Percentiles rank a stretch among this genome's conserved stretches.
phyloP scores from a whole-genome alignment of 2,797 vertebrate species.

The Coranthus polyacanthus region DNA sequence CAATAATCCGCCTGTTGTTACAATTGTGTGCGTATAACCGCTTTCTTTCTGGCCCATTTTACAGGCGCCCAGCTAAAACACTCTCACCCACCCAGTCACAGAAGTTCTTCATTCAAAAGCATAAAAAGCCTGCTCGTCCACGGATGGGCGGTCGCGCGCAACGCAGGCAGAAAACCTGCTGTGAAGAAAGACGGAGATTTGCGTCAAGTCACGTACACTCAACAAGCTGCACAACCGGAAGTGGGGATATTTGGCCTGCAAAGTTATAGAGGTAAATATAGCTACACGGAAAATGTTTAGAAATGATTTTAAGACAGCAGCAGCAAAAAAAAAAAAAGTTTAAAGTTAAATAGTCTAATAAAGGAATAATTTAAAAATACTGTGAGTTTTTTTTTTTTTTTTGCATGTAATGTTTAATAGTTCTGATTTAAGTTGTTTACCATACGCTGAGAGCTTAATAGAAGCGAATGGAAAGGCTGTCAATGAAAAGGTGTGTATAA shows the following conservation, averaged over 20 bases:
- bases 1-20: conserved; percentile 10
- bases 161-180: conserved; percentile 67
- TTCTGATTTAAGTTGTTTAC: no score
- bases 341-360: no score
- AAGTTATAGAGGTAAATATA: conserved; percentile 8
- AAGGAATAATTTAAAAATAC: no score
- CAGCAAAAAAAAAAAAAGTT: no score
- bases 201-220: conserved; percentile 24
- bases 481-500: no score
- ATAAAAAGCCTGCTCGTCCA: conserved; percentile 44
- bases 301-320: not conserved
- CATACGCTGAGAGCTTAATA: no score
- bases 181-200: conserved; percentile 38
- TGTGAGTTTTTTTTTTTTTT: no score
- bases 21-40: not conserved
- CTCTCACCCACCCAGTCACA: conserved; percentile 15
- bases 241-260: not conserved
- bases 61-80: not conserved
- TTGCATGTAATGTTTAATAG: no score
- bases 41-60: not conserved
- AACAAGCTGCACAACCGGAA: conserved; percentile 36
- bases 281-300: not conserved
- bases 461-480: no score
- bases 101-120: conserved; percentile 52
- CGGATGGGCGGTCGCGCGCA: conserved; percentile 59